Evolutionary conservation across 1,140 invertebrate species (phyloP), one percentile per base, ranked within the genome.

Genomic region (Lamellibrachia luymesi): DNA sequence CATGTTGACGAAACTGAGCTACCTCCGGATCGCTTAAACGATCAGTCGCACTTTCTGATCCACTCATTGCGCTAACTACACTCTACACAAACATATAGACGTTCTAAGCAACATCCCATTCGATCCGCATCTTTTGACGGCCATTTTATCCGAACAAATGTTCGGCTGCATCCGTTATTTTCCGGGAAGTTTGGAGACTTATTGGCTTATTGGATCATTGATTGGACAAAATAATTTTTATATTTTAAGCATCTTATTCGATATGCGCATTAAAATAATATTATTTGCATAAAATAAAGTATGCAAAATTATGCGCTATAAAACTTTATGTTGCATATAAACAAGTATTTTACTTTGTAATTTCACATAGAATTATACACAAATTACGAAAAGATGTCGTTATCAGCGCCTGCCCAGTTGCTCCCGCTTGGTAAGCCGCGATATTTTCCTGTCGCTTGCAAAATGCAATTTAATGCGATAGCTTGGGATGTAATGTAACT

Each of bases 121-220:
- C 64, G 64, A 80, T 80, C 64, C 64, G 64, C 64, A 80, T 80
- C 64, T 80, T 80, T 80, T 80, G 64, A 80, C 64, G 64, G 64
- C 64, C 64, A 80, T 80, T 80, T 80, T 80, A 80, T 80, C 64
- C 64, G 64, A 80, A 80, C 64, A 80, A 80, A 80, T 80, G 64
- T 80, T 80, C 64, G 64, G 64, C 64, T 80, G 64, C 64, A 80
- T 80, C 64, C 64, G 64, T 80, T 80, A 80, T 80, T 80, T 80
- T 80, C 64, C 64, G 64, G 64, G 64, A 80, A 80, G 64, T 80
- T 80, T 80, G 64, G 64, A 80, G 64, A 80, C 64, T 6, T 10
- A 2, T 80, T 80, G 64, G 64, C 64, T 80, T 8, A 80, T 22
- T 4, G 7, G 64, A 22, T 10, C 64, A 22, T 80, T 80, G 64